A percentile compares a stretch with the other conserved stretches of the same genome.
Evolutionary conservation across 2,888 invertebrate species (phyloP).

Genomic region (Acleris cristana): DNA sequence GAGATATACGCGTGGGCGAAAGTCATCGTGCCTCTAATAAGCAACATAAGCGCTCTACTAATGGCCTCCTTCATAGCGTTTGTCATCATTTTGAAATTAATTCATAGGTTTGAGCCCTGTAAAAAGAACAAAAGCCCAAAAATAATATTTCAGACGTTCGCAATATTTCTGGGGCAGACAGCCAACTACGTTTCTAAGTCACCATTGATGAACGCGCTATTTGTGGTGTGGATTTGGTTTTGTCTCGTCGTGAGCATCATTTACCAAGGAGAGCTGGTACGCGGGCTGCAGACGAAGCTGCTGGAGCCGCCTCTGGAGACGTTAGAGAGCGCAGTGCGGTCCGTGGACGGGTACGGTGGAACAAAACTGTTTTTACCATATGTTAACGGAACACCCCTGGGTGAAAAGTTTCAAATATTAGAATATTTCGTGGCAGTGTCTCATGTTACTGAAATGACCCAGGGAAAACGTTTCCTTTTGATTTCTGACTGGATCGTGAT

Average conservation of each 20-base stretch:
- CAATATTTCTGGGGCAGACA: conserved; percentile 60
- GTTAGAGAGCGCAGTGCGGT: conserved; percentile 51
- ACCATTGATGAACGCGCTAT: conserved; percentile 52
- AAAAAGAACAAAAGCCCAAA: background rate
- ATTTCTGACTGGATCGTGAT: conserved; percentile 46
- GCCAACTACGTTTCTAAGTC: conserved; percentile 52
- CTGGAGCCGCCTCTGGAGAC: conserved; percentile 54
- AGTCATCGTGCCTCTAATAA: too few relatives aligned
- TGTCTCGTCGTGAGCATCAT: conserved; percentile 61
- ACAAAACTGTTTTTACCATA: conserved; percentile 44
- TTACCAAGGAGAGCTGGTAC: conserved; percentile 60
- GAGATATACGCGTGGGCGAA: too few relatives aligned
- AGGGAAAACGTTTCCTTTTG: conserved; percentile 56
- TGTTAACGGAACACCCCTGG: conserved; percentile 50
- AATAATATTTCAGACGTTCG: conserved; percentile 43
- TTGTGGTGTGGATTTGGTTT: conserved; percentile 65
- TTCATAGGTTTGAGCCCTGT: conserved; percentile 43
- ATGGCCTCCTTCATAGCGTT: too few relatives aligned
- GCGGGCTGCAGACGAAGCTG: conserved; percentile 52
- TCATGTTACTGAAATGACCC: conserved; percentile 47
- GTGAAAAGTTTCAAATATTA: conserved; percentile 45
- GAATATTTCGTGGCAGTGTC: conserved; percentile 40
- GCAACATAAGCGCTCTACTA: too few relatives aligned
- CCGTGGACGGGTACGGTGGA: conserved; percentile 57
- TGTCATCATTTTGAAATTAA: conserved; percentile 39